A percentile compares a stretch with the other conserved stretches of the same genome.
phyloP scores from a whole-genome alignment of 2,797 vertebrate genomes.

The Myotis myotis region DNA sequence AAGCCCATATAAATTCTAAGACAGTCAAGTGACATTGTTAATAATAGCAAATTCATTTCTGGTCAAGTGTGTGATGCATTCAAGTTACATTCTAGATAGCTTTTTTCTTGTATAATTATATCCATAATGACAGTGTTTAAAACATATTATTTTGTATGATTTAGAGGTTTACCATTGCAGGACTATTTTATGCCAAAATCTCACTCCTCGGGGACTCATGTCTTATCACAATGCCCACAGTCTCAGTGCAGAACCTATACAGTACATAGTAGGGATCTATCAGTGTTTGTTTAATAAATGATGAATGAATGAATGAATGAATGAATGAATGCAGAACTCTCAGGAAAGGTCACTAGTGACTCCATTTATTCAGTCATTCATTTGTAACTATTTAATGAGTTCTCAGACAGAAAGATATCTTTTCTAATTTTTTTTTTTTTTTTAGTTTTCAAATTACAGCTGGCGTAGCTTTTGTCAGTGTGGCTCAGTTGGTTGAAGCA shows the following conservation, averaged over 20 bases:
- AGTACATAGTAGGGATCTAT: not conserved
- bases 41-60: conserved; percentile 1
- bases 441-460: not conserved
- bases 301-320: not conserved
- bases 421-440: not conserved
- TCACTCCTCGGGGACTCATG: not conserved
- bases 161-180: not conserved
- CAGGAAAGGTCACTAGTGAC: not conserved
- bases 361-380: not conserved
- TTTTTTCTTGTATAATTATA: not conserved
- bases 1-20: conserved; percentile 13
- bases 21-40: conserved; percentile 15
- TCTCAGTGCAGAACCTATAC: not conserved
- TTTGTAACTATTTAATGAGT: conserved; percentile 10
- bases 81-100: not conserved
- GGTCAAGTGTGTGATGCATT: not conserved
- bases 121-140: not conserved
- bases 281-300: not conserved
- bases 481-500: not conserved
- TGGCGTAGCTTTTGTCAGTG: not conserved
- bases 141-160: not conserved
- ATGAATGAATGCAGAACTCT: not conserved
- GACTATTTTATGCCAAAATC: not conserved
- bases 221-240: not conserved
- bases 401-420: not conserved